Percentiles rank a stretch among this genome's conserved stretches.
Conservation (phyloP, 1,140 invertebrate genomes). For the Zaprionus gabonicus region DNA sequence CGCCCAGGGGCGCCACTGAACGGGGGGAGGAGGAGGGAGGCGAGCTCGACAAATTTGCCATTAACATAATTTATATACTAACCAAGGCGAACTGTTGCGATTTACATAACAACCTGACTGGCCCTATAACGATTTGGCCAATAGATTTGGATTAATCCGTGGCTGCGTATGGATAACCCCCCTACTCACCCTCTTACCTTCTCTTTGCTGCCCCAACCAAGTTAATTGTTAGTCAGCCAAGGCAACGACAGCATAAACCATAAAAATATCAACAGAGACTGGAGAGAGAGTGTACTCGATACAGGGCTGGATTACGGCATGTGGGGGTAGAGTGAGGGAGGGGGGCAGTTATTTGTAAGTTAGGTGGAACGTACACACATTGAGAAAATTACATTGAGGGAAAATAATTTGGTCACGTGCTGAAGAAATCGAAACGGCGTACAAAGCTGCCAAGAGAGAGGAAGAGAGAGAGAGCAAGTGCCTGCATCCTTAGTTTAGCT, state of each 20-base stretch:
- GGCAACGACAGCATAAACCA: constrained; percentile 41
- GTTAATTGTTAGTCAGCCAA: constrained; percentile 61
- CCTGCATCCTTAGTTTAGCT: constrained; percentile 5
- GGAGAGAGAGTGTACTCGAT: not conserved
- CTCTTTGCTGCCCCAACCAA: not conserved
- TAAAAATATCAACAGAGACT: constrained; percentile 35
- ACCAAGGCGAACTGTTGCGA: constrained; percentile 20
- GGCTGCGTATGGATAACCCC: not conserved
- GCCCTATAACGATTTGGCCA: constrained; percentile 39
- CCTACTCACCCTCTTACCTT: not conserved
- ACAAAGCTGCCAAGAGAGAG: not conserved
- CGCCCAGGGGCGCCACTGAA: constrained; percentile 9
- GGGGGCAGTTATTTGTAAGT: not conserved
- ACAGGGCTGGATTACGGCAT: not conserved
- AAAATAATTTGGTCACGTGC: constrained; percentile 76
- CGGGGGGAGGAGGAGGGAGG: not conserved
- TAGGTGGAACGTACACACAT: constrained; percentile 27
- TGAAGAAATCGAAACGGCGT: constrained; percentile 33
- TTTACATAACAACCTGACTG: constrained; percentile 37
- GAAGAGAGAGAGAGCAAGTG: not conserved
- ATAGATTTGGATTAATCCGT: constrained; percentile 54
- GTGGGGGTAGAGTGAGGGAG: not conserved
- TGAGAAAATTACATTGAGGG: constrained; percentile 37
- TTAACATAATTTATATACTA: constrained; percentile 75
- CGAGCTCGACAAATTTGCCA: constrained; percentile 57